These are phyloP conservation scores for Dinomys branickii DNA, from an alignment of 2,113 vertebrate genomes.

Conservation along the genomic window DNA sequence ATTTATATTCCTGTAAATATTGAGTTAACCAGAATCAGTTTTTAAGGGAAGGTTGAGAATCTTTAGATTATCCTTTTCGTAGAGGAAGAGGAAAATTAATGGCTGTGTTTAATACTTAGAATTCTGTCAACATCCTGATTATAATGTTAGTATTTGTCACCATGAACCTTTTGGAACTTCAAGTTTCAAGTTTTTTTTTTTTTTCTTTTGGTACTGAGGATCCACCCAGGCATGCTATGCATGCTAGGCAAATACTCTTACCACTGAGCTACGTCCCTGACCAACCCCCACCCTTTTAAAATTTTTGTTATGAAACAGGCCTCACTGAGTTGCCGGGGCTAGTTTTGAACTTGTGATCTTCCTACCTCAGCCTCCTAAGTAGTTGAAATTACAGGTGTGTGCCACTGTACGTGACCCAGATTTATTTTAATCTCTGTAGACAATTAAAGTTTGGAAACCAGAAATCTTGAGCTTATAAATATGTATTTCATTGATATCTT, in stretches of 20 bases:
- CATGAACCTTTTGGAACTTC: background rate
- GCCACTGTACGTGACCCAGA: background rate
- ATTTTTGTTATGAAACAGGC: background rate
- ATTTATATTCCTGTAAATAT: slow-evolving; percentile 39
- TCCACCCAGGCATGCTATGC: background rate
- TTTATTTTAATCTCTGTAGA: background rate
- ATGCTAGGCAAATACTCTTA: background rate
- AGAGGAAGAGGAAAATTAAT: background rate
- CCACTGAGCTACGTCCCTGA: background rate
- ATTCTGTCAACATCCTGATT: slow-evolving; percentile 31
- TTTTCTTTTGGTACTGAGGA: background rate
- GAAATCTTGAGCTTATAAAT: slow-evolving; percentile 15
- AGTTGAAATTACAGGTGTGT: background rate
- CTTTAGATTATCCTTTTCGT: background rate
- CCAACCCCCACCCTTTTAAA: background rate
- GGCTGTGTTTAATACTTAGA: slow-evolving; percentile 18
- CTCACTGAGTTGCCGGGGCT: background rate
- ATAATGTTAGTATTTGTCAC: slow-evolving; percentile 17
- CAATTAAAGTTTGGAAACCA: slow-evolving; percentile 17
- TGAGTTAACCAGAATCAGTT: slow-evolving; percentile 32
- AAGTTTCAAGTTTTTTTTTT: slow-evolving; percentile 23
- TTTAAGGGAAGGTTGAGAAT: slow-evolving; percentile 18
- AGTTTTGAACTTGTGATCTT: background rate
- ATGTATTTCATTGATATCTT: background rate
- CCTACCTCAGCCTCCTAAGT: background rate